Base-by-base conservation (phyloP, 2,888 invertebrate genomes). In the Drosophila picticornis region DNA sequence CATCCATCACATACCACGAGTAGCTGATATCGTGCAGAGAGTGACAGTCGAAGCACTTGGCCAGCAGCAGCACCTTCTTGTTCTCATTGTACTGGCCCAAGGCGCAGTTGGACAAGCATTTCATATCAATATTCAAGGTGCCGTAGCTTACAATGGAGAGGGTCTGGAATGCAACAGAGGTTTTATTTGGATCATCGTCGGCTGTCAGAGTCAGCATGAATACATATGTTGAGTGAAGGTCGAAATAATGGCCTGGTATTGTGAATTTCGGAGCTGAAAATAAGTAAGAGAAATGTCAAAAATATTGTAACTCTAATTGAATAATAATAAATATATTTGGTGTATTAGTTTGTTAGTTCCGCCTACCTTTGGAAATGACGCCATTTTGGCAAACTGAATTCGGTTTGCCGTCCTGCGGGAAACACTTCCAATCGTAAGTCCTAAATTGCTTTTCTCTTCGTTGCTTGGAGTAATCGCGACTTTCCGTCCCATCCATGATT, bases 391-490 rank as follows among this genome's bases (percentile, higher is more conserved):
- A 88, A 22, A 7, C 9, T 10, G 0, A 2, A 60, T 73, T 84
- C 16, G 0, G 0, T 0, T 0, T 1, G 2, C 19, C 85, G 1
- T 56, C 36, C 1, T 0, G 0, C 4, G 84, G 68, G 1, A 11
- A 0, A 38, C 90, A 84, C 7, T 29, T 2, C 84, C 84, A 84
- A 1, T 29, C 1, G 22, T 82, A 88, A 0, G 0, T 4, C 0
- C 31, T 16, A 43, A 90, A 84, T 29, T 90, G 84, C 0, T 1
- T 16, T 1, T 22, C 59, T 0, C 4, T 1, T 0, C 2, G 7
- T 4, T 0, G 25, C 9, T 88, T 84, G 1, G 80, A 65, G 11
- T 61, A 64, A 38, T 84, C 84, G 4, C 80, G 71, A 31, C 90
- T 90, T 4, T 27, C 11, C 46, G 16, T 0, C 2, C 76, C 90